Evolutionary conservation across 2,113 vertebrate species (phyloP).

Genomic region (Tragulus kanchil): DNA sequence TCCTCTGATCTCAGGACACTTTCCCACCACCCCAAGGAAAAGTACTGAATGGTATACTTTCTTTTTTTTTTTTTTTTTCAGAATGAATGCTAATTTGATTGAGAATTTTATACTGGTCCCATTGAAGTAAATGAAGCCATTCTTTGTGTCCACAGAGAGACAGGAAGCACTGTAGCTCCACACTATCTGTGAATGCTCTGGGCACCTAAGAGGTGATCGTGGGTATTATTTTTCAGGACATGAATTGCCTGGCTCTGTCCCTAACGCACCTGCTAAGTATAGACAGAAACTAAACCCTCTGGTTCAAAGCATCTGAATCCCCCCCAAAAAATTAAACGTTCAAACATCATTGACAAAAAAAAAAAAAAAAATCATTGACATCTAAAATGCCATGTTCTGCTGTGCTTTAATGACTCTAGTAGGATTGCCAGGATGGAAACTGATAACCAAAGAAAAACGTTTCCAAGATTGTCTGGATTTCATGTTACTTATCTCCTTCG

Average conservation of each 20-base stretch:
- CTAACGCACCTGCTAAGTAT: neutral
- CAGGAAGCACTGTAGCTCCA: neutral
- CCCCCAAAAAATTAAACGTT: neutral
- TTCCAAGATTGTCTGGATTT: neutral
- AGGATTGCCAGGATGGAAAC: slow-evolving; percentile 4
- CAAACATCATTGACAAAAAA: neutral
- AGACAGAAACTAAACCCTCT: neutral
- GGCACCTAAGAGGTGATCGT: neutral
- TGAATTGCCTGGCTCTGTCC: slow-evolving; percentile 19
- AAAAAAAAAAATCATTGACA: neutral
- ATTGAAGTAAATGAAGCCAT: slow-evolving; percentile 40
- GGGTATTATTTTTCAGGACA: slow-evolving; percentile 46
- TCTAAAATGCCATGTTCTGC: neutral
- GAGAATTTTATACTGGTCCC: slow-evolving; percentile 54
- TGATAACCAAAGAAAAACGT: slow-evolving; percentile 8
- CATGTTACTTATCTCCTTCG: neutral
- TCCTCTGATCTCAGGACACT: slow-evolving; percentile 62
- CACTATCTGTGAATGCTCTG: neutral
- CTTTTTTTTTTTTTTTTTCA: slow-evolving; percentile 54
- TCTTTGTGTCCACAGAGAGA: slow-evolving; percentile 54
- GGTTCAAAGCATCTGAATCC: neutral
- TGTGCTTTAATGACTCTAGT: slow-evolving; percentile 16
- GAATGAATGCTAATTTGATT: slow-evolving; percentile 63
- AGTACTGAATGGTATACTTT: slow-evolving; percentile 42
- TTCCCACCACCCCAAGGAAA: neutral